Evolutionary conservation across 64 coral and sea anemone genomes (phyloP), one percentile per base, ranked within the genome.

Genomic region (Catalaphyllia jardinei): DNA sequence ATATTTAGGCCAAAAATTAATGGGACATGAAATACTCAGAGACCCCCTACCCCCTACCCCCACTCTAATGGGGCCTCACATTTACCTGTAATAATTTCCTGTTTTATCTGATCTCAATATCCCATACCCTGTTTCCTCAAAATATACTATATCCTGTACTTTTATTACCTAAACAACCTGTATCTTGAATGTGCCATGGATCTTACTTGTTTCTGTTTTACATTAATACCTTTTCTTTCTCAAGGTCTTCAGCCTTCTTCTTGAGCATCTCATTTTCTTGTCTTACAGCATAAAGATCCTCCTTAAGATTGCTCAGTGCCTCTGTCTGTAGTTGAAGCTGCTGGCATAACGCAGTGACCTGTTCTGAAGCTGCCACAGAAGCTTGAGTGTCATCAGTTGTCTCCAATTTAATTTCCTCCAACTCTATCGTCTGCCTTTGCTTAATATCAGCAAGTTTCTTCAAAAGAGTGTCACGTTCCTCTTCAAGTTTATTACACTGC

Each of bases 311-410:
- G 9, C 4, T 50, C 62, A 85, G 18, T 17, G 35, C 33, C 35
- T 71, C 63, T 71, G 81, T 85, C 22, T 85, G 81, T 22, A 38
- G 24, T 28, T 71, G 19, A 52, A 85, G 81, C 24, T 85, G 63
- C 29, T 69, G 22, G 25, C 22, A 27, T 22, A 69, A 10, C 7
- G 3, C 22, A 25, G 65, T 27, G 10, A 69, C 25, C 25, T 69
- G 65, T 27, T 69, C 24, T 5, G 65, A n/a, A 27, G 6, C 22
- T 69, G 65, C 65, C 4, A 24, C 25, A 24, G 65, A 24, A 69
- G 65, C 65, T 69, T 69, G 65, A 27, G 22, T 25, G 10, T 69
- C 65, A 69, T 69, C 65, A 69, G 65, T 27, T 69, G n/a, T 27
- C 30, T 25, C 81, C 19, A n/a, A 25, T 10, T 69, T 39, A 69